Evolutionary conservation across 2,797 vertebrate species (phyloP), one percentile per base, ranked within the genome.

Genomic region (Leptatherina wallacei): DNA sequence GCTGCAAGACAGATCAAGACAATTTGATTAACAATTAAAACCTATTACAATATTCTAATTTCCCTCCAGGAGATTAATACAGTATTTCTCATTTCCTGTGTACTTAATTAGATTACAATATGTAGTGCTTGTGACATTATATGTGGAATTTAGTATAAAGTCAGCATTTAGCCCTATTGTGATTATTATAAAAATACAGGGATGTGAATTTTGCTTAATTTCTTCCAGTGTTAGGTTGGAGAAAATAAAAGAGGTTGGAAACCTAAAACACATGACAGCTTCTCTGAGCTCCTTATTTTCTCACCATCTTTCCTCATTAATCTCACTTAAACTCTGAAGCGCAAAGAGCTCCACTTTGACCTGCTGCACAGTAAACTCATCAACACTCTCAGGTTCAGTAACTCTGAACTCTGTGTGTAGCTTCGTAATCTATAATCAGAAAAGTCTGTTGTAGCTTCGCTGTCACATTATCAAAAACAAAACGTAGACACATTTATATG

Each of bases 311-410:
- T 20, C 24, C 65, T 62, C 35, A 33, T 65, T 69, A 62, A 56
- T 63, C 38, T 78, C 32, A 29, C 52, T 67, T 67, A 38, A 56
- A n/a, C 33, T 71, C 22, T 27, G 14, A 9, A 60, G 44, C 67
- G 24, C 52, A 58, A 59, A 69, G 57, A 55, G 65, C 42, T 79
- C 59, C 61, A 49, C 18, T 42, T 8, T 67, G 71, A 79, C 69
- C 65, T 27, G 52, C 62, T 67, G 33, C 0, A 8, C 36, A 22
- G 29, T 49, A 63, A n/a, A 64, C 16, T 6, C 11, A 54, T 36
- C 51, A 65, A 61, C 40, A 35, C 69, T 62, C 64, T 30, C 32
- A 18, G 54, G 16, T 66, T 67, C 20, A 22, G 57, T 52, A 49
- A 40, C 18, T 38, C 33, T 35, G n/a, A 44, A 32, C 27, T 38